Conservation (phyloP, 1,140 invertebrate species). For the Grapholita molesta region DNA sequence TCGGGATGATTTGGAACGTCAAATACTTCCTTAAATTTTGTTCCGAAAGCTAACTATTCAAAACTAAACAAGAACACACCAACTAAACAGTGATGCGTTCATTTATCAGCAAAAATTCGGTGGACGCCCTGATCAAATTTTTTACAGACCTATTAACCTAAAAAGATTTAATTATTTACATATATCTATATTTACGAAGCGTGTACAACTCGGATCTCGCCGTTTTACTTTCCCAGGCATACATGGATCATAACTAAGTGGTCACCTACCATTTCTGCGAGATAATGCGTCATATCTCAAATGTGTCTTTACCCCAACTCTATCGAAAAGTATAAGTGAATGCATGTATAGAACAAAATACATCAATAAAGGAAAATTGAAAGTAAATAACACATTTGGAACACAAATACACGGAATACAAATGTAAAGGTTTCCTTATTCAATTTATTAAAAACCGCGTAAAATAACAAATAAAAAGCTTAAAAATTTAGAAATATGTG, state of each 20-base stretch:
- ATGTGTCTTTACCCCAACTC: background rate
- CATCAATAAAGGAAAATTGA: background rate
- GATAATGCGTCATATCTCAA: background rate
- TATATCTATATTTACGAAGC: constrained; percentile 57
- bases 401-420: background rate
- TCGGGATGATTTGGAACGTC: too few relatives aligned
- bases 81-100: background rate
- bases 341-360: background rate
- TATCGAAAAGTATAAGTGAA: background rate
- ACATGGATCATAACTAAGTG: constrained; percentile 37
- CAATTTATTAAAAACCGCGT: constrained; percentile 24
- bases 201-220: constrained; percentile 64
- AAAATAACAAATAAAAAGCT: constrained; percentile 37
- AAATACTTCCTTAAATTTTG: too few relatives aligned
- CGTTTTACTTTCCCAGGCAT: constrained; percentile 28
- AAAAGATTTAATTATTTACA: constrained; percentile 73
- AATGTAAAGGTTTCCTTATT: background rate
- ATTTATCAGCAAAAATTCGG: background rate
- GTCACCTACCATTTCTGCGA: background rate
- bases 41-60: too few relatives aligned
- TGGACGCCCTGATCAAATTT: constrained; percentile 42
- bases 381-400: background rate
- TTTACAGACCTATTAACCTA: constrained; percentile 77
- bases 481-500: constrained; percentile 27
- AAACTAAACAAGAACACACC: background rate